Evolutionary conservation across 1,140 invertebrate species (phyloP), one percentile per base, ranked within the genome.

Genomic region (Pogonus chalceus): DNA sequence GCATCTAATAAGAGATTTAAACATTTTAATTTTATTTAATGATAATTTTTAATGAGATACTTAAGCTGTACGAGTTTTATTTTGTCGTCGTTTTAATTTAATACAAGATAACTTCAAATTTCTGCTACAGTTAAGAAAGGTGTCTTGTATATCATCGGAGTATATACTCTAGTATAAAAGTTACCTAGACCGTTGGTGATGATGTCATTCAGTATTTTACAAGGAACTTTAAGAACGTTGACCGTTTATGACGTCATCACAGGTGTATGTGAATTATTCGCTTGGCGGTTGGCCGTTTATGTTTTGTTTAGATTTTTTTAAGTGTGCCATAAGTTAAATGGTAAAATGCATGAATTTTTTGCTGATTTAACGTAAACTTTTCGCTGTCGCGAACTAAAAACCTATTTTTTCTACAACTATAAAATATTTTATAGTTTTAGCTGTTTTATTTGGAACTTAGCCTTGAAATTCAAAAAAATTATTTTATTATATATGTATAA

Each of bases 201-300:
- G 37, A 43, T 43, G 37, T 43, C 37, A 43, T 43, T 10, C 4
- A 43, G 14, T 31, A 7, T 31, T 14, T 18, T 12, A 10, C 7
- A 7, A 9, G 37, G 37, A 12, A 43, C 37, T 9, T 12, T 3
- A 10, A 10, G 37, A 31, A 14, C 4, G 3, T 9, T 7, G 37
- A 12, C 37, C 37, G 37, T 43, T 43, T 7, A 43, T 43, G 37
- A 43, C 37, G 37, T 43, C 37, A 43, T 43, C 37, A 12, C 37
- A 43, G 37, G 37, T 43, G 37, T 43, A 43, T 43, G 37, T 12
- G 37, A 43, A 43, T 43, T 43, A 43, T 43, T 43, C 18, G 37
- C 9, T 43, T 9, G 18, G 18, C 37, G n/a, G n/a, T n/a, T n/a
- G n/a, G n/a, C n/a, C n/a, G n/a, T n/a, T n/a, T n/a, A n/a, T n/a